phyloP scores from a whole-genome alignment of 2,113 vertebrate genomes.

The Lepidiolamprologus cunningtoni region DNA sequence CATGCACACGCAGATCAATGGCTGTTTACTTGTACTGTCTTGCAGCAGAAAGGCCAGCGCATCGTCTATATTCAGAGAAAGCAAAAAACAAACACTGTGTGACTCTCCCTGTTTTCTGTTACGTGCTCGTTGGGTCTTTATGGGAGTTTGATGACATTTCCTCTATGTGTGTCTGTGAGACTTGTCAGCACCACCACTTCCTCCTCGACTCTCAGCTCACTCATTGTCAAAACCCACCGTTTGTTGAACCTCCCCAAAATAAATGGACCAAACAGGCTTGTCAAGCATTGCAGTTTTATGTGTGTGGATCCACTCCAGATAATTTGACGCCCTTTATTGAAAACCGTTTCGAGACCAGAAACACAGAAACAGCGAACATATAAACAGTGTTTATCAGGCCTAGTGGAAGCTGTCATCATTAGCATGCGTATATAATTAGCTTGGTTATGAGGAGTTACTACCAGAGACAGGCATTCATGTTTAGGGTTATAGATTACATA shows the following conservation, averaged over 20 bases:
- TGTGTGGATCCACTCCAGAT: accelerated
- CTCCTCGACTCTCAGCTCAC: neutral
- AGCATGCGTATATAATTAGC: neutral
- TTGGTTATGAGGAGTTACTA: neutral
- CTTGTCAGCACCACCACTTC: neutral
- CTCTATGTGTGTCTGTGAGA: neutral
- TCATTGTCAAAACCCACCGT: neutral
- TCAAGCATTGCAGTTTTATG: neutral
- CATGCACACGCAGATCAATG: neutral
- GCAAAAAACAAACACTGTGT: neutral
- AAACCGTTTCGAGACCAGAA: neutral
- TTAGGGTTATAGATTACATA: neutral
- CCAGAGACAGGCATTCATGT: neutral
- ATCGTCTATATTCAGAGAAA: neutral
- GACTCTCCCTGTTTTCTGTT: neutral
- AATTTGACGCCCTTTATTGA: neutral
- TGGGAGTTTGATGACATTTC: neutral
- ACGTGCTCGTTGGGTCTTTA: neutral
- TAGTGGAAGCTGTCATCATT: neutral
- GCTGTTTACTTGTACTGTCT: neutral
- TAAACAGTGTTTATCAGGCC: neutral
- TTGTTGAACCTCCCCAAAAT: neutral
- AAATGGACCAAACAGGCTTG: neutral
- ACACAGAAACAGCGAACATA: neutral
- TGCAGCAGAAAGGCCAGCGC: neutral